Evolutionary conservation across 2,113 vertebrate species (phyloP).

Genomic region (Ammospiza nelsoni): DNA sequence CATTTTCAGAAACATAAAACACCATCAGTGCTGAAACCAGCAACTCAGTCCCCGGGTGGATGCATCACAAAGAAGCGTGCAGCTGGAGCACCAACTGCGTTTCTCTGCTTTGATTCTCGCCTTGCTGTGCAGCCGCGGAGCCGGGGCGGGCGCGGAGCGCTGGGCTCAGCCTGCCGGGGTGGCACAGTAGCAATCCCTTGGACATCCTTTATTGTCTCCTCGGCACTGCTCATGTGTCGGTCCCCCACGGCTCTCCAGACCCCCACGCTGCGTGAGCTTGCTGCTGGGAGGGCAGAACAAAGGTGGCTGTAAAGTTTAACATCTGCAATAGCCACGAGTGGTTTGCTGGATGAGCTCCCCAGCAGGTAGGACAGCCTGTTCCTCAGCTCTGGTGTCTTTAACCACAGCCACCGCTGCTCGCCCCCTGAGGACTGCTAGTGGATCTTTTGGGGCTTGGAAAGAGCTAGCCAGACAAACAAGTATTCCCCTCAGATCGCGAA

Average conservation of each 20-base stretch:
- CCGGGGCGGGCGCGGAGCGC: not conserved
- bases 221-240: not conserved
- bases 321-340: not conserved
- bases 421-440: not conserved
- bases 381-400: not conserved
- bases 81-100: not conserved
- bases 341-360: constrained; percentile 24
- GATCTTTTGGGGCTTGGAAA: not conserved
- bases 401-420: not conserved
- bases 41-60: not conserved
- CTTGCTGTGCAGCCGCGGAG: not conserved
- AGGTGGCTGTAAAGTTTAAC: not conserved
- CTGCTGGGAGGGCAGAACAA: constrained; percentile 14
- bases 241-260: not conserved
- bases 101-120: not conserved
- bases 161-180: not conserved
- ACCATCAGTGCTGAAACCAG: not conserved
- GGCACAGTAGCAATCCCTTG: not conserved
- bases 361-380: constrained; percentile 38
- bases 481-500: not conserved
- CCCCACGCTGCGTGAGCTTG: not conserved
- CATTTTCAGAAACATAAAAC: not conserved
- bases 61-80: not conserved
- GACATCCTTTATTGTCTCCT: not conserved
- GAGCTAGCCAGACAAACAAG: not conserved